Evolutionary conservation across 1,140 invertebrate species (phyloP).

Genomic region (Drosophila melanogaster): DNA sequence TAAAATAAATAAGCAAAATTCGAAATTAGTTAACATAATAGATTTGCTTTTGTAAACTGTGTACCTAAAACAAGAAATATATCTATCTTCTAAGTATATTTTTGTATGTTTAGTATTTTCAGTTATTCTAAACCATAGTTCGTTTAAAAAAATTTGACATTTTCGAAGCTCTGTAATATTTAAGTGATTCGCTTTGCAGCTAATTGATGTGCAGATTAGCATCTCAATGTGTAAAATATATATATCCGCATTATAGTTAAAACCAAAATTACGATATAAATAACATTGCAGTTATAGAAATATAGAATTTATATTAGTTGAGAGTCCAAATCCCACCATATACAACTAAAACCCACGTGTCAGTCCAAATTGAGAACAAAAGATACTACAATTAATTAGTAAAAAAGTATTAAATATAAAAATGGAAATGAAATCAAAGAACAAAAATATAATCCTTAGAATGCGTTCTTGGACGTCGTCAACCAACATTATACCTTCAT

Average conservation of each 20-base stretch:
- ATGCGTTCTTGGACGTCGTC: conserved; percentile 32
- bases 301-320: conserved; percentile 39
- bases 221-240: conserved; percentile 44
- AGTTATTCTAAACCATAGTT: conserved; percentile 55
- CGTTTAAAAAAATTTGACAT: conserved; percentile 68
- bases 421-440: conserved; percentile 27
- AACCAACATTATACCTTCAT: conserved; percentile 33
- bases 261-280: too few relatives aligned
- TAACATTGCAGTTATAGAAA: conserved; percentile 3
- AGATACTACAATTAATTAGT: conserved; percentile 44
- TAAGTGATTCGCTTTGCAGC: conserved; percentile 26
- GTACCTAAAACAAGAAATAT: conserved; percentile 60
- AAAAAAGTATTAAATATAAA: conserved; percentile 38
- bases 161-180: conserved; percentile 51
- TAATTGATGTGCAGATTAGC: conserved; percentile 67
- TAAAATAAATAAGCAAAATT: conserved; percentile 27
- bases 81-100: conserved; percentile 29
- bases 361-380: conserved; percentile 57
- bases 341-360: conserved; percentile 73
- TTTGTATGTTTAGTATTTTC: conserved; percentile 56
- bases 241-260: conserved; percentile 13
- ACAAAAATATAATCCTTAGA: conserved; percentile 9
- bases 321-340: conserved; percentile 78
- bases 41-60: conserved; percentile 71
- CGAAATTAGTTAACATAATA: conserved; percentile 47